These are phyloP conservation scores for Tapirus indicus DNA, from an alignment of 2,797 vertebrate genomes.

Conservation along the genomic window DNA sequence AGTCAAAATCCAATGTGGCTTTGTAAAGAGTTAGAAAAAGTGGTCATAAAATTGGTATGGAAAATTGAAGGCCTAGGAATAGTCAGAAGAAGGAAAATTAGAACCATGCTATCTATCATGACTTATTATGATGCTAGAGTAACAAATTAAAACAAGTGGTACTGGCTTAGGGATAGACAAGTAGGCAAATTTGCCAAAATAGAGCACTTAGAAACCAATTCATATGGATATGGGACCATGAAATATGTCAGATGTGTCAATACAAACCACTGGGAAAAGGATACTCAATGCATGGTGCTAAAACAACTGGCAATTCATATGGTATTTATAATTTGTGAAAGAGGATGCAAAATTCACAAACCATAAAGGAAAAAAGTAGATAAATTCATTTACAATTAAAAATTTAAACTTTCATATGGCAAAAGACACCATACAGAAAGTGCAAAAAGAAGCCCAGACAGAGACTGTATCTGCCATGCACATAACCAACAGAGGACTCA, in stretches of 20 bases:
- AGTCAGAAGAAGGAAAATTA: constrained; percentile 31
- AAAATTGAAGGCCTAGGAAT: constrained; percentile 21
- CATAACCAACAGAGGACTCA: background rate
- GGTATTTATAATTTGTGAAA: constrained; percentile 34
- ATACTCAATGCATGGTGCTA: background rate
- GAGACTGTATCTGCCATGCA: background rate
- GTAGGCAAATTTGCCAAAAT: constrained; percentile 22
- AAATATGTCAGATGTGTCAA: background rate
- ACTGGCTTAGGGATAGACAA: background rate
- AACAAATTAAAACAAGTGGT: constrained; percentile 10
- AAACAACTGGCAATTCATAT: background rate
- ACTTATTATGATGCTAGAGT: background rate
- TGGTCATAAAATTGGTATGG: constrained; percentile 20
- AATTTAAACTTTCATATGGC: constrained; percentile 2
- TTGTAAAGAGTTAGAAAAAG: constrained; percentile 43
- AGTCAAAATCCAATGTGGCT: background rate
- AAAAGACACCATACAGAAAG: background rate
- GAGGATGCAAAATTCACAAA: constrained; percentile 43
- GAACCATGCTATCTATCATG: background rate
- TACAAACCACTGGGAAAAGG: background rate
- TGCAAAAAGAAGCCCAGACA: background rate
- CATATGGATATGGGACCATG: background rate
- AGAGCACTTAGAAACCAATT: background rate
- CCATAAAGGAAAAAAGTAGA: background rate
- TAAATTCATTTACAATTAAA: constrained; percentile 18